Conservation (phyloP, 2,888 invertebrate genomes). For the Chaitophorus viminalis region DNA sequence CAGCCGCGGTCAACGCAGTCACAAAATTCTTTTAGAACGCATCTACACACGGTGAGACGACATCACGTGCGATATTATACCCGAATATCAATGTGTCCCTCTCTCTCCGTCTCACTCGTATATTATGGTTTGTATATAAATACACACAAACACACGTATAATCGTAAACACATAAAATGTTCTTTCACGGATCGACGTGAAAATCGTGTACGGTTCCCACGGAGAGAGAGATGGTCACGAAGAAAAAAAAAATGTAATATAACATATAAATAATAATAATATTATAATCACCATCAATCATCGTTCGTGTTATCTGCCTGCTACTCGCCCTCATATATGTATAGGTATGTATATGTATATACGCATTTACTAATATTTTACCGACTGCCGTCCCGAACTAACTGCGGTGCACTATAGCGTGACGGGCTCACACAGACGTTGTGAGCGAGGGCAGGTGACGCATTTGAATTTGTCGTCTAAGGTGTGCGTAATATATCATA, state of each 20-base stretch:
- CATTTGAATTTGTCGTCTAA: neutral
- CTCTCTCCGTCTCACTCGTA: too few relatives aligned
- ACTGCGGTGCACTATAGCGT: neutral
- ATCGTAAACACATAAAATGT: neutral
- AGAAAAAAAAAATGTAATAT: neutral
- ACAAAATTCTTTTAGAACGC: neutral
- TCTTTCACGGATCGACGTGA: conserved; percentile 11
- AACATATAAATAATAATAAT: conserved; percentile 12
- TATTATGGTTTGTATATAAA: too few relatives aligned
- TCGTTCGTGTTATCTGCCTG: conserved; percentile 41
- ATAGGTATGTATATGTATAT: neutral
- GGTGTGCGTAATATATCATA: too few relatives aligned
- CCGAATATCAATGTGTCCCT: too few relatives aligned
- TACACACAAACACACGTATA: neutral
- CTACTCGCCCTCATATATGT: neutral
- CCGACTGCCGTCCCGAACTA: neutral
- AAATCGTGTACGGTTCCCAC: conserved; percentile 9
- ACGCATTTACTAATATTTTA: neutral
- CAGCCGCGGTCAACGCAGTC: neutral
- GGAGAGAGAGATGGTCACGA: conserved; percentile 5
- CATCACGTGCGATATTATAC: neutral
- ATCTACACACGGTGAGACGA: neutral
- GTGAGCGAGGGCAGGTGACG: neutral
- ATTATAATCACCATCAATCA: conserved; percentile 49
- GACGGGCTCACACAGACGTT: neutral